Base-by-base conservation (phyloP, 2,113 vertebrate genomes). In the Notiomystis cincta region DNA sequence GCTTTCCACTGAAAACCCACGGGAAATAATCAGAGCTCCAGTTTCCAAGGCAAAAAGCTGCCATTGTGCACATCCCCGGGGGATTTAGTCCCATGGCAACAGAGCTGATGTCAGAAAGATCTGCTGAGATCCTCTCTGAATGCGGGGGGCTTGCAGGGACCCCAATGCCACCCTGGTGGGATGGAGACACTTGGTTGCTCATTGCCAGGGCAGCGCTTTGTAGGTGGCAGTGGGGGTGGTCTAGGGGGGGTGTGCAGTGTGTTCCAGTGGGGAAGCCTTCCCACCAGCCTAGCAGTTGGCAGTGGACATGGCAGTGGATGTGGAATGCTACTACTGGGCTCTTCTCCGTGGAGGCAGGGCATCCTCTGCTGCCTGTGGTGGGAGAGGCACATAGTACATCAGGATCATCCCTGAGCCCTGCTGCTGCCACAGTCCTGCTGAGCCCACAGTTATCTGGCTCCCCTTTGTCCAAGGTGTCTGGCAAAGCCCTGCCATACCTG, bases 61-160 rank as follows among this genome's bases (percentile, higher is more conserved):
- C 31, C 42, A 21, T 18, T 2, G 3, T 2, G 5, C 35, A 10
- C 27, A 14, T 83, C 60, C 58, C 62, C 2, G 0, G 50, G 33
- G 64, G 18, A 45, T 81, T 95, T 58, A 65, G 80, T 91, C 47
- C 30, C 61, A 87, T 82, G 58, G 75, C 56, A 82, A 51, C 1
- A 2, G 71, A 58, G 35, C 44, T 87, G 73, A 69, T 10, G 17
- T 60, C 38, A 58, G 56, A 57, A 91, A 9, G 58, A 58, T 67
- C 40, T 72, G 19, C 30, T 58, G 54, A 44, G 16, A 20, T 88
- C 18, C 21, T 62, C 28, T 64, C 33, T 3, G 12, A 84, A 53
- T 3, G 38, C 0, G 0, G 21, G n/a, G 56, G 37, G 11, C n/a
- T 82, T 1, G 0, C 33, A 8, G 62, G 28, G 54, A n/a, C 35